Conservation (phyloP, 2,797 vertebrate genomes). For the Notoglanidium macrostoma region DNA sequence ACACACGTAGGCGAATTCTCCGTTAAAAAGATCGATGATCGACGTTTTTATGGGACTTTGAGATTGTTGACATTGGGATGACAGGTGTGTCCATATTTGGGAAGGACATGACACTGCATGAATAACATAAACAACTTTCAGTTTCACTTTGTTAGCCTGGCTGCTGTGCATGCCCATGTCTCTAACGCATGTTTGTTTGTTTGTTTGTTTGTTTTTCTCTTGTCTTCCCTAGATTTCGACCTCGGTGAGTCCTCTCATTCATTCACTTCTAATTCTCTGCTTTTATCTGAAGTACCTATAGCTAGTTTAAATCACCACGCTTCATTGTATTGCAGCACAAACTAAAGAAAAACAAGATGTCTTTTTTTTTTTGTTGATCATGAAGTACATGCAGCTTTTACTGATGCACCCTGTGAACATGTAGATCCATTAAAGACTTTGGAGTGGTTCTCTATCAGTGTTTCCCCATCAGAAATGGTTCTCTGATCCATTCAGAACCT, state of each 20-base stretch:
- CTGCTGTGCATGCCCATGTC: background rate
- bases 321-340: background rate
- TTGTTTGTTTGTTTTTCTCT: background rate
- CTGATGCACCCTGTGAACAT: background rate
- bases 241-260: constrained; percentile 35
- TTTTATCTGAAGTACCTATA: background rate
- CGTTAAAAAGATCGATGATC: background rate
- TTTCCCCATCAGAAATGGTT: background rate
- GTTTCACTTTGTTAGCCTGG: constrained; percentile 43
- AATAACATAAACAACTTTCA: constrained; percentile 9
- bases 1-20: background rate
- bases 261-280: background rate
- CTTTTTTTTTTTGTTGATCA: background rate
- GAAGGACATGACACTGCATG: background rate
- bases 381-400: background rate
- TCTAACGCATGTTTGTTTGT: constrained; percentile 19
- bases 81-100: background rate
- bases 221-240: constrained; percentile 15
- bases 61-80: background rate
- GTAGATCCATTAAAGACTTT: background rate
- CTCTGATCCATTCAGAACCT: no score
- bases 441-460: background rate
- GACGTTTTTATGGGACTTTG: background rate
- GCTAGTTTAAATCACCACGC: background rate
- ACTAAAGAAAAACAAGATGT: background rate